Percentiles rank a stretch among this genome's conserved stretches.
These are phyloP conservation scores for Rissa tridactyla DNA, from an alignment of 2,113 vertebrate genomes.

Conservation along the genomic window DNA sequence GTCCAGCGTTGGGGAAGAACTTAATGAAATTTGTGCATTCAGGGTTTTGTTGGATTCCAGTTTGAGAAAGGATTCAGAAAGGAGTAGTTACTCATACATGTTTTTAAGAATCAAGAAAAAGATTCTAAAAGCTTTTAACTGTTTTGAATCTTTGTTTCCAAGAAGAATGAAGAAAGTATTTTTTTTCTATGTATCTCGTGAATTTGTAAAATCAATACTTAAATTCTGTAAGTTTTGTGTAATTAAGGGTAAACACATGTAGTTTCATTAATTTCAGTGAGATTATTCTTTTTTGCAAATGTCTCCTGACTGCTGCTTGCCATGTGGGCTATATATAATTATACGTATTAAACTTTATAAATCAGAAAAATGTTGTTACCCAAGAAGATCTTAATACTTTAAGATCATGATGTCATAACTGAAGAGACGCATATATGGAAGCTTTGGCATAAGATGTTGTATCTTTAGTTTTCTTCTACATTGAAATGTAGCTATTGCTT, in stretches of 20 bases:
- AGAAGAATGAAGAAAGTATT: neutral
- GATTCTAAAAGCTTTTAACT: neutral
- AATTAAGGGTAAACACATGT: neutral
- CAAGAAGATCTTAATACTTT: neutral
- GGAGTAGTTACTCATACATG: neutral
- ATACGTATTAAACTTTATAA: neutral
- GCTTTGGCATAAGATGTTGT: neutral
- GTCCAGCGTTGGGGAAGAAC: neutral
- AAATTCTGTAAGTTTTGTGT: neutral
- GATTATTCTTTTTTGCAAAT: neutral
- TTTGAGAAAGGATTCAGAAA: neutral
- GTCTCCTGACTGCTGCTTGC: neutral
- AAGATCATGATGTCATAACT: neutral
- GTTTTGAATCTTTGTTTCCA: neutral
- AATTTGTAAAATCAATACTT: neutral
- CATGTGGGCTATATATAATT: neutral
- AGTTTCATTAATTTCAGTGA: neutral
- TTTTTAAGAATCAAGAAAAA: neutral
- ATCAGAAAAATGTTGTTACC: neutral
- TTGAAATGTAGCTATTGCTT: neutral
- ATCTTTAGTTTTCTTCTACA: neutral
- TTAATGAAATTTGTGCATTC: accelerated
- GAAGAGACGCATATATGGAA: neutral
- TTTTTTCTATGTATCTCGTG: neutral
- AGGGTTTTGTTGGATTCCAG: neutral